Conservation (phyloP, 2,797 vertebrate species). For the Mormyrops attenuatus region DNA sequence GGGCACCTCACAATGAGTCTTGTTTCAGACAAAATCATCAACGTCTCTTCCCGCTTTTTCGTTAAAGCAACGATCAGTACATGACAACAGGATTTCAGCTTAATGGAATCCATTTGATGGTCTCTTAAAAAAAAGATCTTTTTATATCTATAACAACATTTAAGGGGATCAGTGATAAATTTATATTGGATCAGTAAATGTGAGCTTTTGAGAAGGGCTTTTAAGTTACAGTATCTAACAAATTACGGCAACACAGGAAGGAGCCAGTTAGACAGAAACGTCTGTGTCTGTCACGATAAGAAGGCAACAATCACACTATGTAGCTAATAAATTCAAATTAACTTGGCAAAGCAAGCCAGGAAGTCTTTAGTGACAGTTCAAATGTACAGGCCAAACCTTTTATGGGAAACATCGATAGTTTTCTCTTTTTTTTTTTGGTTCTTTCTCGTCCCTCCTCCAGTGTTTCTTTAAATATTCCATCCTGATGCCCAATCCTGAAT, state of each 20-base stretch:
- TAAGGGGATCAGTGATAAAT: slow-evolving; percentile 6
- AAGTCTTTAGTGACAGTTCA: slow-evolving; percentile 76
- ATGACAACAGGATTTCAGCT: background rate
- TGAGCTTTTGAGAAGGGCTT: slow-evolving; percentile 3
- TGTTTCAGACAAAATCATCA: background rate
- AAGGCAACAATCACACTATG: slow-evolving; percentile 85
- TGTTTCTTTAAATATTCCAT: slow-evolving; percentile 39
- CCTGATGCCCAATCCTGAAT: slow-evolving; percentile 51
- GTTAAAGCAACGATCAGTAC: slow-evolving; percentile 9
- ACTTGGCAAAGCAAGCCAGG: slow-evolving; percentile 85
- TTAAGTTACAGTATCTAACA: slow-evolving; percentile 40
- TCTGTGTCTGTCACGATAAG: slow-evolving; percentile 84
- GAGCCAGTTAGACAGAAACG: slow-evolving; percentile 81
- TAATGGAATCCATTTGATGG: background rate
- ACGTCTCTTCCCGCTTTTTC: slow-evolving; percentile 31
- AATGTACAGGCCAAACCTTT: slow-evolving; percentile 72
- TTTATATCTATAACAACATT: slow-evolving; percentile 5
- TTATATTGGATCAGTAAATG: slow-evolving; percentile 15
- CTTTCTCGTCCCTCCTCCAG: background rate
- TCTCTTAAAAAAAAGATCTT: slow-evolving; percentile 11
- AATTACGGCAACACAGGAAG: slow-evolving; percentile 52
- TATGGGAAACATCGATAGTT: slow-evolving; percentile 66
- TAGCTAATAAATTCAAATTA: slow-evolving; percentile 89
- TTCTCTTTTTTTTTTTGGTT: slow-evolving; percentile 2
- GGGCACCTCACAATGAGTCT: slow-evolving; percentile 16